A percentile compares a stretch with the other conserved stretches of the same genome.
These are phyloP conservation scores for Nephrotoma flavescens DNA, from an alignment of 2,888 invertebrate genomes.

Conservation along the genomic window DNA sequence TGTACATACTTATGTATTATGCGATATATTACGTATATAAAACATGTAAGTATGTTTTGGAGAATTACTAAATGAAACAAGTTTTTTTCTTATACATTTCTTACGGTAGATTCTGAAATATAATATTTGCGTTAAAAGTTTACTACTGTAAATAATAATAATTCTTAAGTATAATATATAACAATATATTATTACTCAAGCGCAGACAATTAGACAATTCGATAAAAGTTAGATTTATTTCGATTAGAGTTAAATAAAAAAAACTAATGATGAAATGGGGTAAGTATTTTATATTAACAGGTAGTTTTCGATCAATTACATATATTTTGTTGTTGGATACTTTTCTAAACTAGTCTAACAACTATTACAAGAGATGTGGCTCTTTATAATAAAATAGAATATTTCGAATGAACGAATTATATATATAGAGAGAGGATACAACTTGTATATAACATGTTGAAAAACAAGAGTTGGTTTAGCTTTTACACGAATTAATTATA, in stretches of 20 bases:
- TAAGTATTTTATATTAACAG: neutral
- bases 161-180: neutral
- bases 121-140: neutral
- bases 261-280: neutral
- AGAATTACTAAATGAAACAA: neutral
- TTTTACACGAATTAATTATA: neutral
- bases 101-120: neutral
- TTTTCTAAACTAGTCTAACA: neutral
- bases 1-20: no score
- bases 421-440: neutral
- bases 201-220: neutral
- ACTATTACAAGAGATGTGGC: neutral
- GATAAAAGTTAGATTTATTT: neutral
- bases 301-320: neutral
- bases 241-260: neutral
- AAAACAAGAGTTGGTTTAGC: neutral
- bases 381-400: neutral
- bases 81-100: neutral
- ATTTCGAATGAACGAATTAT: neutral
- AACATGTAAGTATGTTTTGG: neutral
- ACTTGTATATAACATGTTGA: neutral
- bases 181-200: neutral
- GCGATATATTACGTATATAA: neutral
- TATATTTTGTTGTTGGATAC: neutral
- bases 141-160: neutral